phyloP scores from a whole-genome alignment of 2,888 invertebrate species.

The Sphaerolaimus hirsutus region DNA sequence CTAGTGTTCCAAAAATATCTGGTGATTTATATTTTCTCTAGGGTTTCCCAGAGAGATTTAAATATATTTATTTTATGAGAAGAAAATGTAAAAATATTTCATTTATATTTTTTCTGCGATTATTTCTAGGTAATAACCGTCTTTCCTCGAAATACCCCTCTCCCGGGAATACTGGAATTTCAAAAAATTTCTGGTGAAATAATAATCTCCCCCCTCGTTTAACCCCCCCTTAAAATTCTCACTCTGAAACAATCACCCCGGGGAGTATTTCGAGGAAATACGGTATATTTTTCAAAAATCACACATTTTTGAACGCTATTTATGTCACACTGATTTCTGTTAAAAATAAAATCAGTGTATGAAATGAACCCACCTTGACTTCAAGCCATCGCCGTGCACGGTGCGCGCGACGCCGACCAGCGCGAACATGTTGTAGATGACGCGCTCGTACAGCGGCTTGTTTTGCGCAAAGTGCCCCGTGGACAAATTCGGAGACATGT shows the following conservation, averaged over 20 bases:
- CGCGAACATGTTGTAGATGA: conserved; percentile 54
- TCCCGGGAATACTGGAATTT: too few relatives aligned
- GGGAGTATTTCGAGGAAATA: neutral
- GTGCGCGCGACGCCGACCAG: conserved; percentile 43
- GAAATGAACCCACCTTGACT: conserved; percentile 2
- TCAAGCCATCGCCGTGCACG: conserved; percentile 6
- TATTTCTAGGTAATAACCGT: too few relatives aligned
- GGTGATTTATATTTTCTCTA: too few relatives aligned
- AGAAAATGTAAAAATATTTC: too few relatives aligned
- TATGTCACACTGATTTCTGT: neutral
- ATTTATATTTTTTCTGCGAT: too few relatives aligned
- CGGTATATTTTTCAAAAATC: neutral
- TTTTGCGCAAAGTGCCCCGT: conserved; percentile 76
- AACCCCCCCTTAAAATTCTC: too few relatives aligned
- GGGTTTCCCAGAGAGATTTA: too few relatives aligned
- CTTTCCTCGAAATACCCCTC: too few relatives aligned
- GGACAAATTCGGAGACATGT: conserved; percentile 91
- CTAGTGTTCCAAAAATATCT: too few relatives aligned
- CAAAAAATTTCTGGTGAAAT: too few relatives aligned
- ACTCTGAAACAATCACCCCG: neutral
- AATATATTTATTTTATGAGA: too few relatives aligned
- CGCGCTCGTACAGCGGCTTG: conserved; percentile 59
- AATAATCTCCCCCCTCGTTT: too few relatives aligned
- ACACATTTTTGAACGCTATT: neutral
- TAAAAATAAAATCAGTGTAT: neutral